Evolutionary conservation across 2,888 invertebrate genomes (phyloP), one percentile per base, ranked within the genome.

Genomic region (Entomobrya proxima): DNA sequence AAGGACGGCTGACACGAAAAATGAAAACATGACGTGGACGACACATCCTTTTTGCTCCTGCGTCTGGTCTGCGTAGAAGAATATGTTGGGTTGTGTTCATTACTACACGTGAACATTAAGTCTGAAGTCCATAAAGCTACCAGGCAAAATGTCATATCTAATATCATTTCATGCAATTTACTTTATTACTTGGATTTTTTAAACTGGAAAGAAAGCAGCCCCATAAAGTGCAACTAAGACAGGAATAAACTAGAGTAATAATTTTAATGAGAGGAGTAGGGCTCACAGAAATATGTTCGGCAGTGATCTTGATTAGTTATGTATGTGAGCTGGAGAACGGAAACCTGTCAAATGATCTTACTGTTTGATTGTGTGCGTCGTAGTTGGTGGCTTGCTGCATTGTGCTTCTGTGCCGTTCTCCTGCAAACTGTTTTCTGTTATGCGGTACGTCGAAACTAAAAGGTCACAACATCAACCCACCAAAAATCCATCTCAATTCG

Each of bases 11-110:
- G 30, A 80, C 27, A 67, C 37, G 18, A 30, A 64, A n/a, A n/a
- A n/a, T 44, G 58, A n/a, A 40, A 27, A 80, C 69, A 80, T 80
- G 79, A 80, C 79, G 55, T 35, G 69, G 37, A 80, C 69, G 79
- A 69, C 79, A 69, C 79, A 80, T 78, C 78, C 78, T 78, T 47
- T 72, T 44, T n/a, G 76, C 76, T 76, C 61, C 44, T 76, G 9
- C 58, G 4, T n/a, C n/a, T n/a, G n/a, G n/a, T n/a, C n/a, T 15
- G 35, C 75, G 35, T 30, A 18, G 50, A 40, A 27, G 61, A 61
- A 61, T 58, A 58, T 37, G n/a, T 30, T 64, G 30, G 50, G 58
- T n/a, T 27, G 30, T 27, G 27, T 6, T 15, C 55, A 4, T 67
- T 67, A 37, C 21, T n/a, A n/a, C n/a, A n/a, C n/a, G n/a, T n/a